Conservation (phyloP, 2,797 vertebrate genomes). For the Semaprochilodus insignis region DNA sequence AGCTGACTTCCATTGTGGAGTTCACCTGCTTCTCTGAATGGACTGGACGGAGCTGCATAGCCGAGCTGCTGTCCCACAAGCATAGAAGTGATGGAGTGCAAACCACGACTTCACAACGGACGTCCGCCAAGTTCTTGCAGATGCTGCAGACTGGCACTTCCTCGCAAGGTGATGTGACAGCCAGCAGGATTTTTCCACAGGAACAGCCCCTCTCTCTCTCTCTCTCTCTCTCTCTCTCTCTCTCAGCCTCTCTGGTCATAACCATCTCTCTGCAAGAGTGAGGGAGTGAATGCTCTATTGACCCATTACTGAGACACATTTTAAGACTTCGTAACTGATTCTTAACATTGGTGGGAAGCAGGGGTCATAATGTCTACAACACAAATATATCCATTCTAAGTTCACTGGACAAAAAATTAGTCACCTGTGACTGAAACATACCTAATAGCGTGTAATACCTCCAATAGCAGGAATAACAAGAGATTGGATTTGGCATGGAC, state of each 20-base stretch:
- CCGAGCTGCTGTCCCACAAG: neutral
- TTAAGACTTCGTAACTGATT: too few species aligned
- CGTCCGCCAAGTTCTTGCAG: neutral
- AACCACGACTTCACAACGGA: neutral
- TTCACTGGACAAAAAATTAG: too few species aligned
- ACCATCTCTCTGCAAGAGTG: neutral
- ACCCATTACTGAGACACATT: too few species aligned
- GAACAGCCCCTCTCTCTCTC: neutral
- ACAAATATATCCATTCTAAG: too few species aligned
- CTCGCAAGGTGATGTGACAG: neutral
- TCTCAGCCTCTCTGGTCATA: neutral
- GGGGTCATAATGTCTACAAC: too few species aligned
- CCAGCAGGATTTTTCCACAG: constrained; percentile 7
- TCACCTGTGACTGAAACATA: too few species aligned
- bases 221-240: neutral
- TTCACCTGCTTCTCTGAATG: neutral
- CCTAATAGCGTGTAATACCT: too few species aligned
- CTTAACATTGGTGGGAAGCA: too few species aligned
- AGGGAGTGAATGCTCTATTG: neutral
- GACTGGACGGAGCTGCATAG: neutral
- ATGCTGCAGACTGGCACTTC: neutral
- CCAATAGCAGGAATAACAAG: too few species aligned
- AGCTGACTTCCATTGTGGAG: neutral
- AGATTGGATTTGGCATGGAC: too few species aligned
- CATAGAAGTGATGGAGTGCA: neutral